A percentile compares a stretch with the other conserved stretches of the same genome.
Conservation (phyloP, 2,888 invertebrate genomes). For the Meteorus colon region DNA sequence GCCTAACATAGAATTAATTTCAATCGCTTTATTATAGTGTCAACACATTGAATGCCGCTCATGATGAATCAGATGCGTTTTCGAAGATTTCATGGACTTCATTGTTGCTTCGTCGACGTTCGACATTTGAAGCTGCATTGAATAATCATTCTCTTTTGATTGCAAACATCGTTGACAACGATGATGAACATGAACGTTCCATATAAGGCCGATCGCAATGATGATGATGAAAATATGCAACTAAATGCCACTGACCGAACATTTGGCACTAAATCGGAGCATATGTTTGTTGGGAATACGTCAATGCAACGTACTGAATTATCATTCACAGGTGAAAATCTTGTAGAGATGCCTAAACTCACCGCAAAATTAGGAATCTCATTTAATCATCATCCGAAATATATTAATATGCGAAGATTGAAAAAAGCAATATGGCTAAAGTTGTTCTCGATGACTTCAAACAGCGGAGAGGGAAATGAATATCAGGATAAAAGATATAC, state of each 20-base stretch:
- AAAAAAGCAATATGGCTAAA: neutral
- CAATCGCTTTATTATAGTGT: too few relatives aligned
- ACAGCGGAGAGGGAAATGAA: neutral
- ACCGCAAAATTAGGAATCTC: neutral
- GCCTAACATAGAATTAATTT: too few relatives aligned
- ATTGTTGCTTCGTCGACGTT: neutral
- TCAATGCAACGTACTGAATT: neutral
- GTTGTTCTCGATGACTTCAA: neutral
- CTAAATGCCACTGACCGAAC: neutral
- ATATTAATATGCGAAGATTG: neutral
- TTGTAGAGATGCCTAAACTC: neutral
- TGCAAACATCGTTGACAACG: neutral
- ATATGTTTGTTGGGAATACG: neutral
- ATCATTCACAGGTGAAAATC: neutral
- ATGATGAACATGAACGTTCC: slow-evolving; percentile 5
- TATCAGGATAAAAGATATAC: neutral
- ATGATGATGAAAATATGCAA: neutral
- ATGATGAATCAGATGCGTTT: neutral
- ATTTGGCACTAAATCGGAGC: neutral
- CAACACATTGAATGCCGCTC: too few relatives aligned
- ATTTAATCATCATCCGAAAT: neutral
- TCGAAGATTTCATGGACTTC: neutral
- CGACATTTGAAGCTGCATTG: neutral
- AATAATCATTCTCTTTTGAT: neutral
- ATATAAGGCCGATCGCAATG: too few relatives aligned